These are phyloP conservation scores for Sarcophaga subvicina DNA, from an alignment of 2,888 invertebrate genomes.

Conservation along the genomic window DNA sequence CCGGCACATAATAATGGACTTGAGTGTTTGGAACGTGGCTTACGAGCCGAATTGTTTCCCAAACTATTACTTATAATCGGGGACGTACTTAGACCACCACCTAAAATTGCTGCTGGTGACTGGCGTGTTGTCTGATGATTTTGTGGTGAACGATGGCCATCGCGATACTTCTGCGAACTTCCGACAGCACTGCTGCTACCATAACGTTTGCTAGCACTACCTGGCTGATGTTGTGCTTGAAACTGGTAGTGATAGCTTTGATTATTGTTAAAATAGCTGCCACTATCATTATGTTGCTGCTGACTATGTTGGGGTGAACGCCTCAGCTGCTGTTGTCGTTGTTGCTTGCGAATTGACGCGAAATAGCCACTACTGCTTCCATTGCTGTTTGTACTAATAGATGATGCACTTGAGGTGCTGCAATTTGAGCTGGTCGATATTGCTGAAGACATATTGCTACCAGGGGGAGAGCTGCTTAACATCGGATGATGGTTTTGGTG, in stretches of 20 bases:
- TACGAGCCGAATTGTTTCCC: constrained; percentile 74
- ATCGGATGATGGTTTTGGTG: constrained; percentile 71
- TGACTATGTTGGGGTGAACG: constrained; percentile 70
- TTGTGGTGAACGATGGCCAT: constrained; percentile 74
- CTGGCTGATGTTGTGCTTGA: constrained; percentile 65
- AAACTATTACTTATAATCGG: constrained; percentile 70
- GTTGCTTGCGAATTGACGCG: constrained; percentile 72
- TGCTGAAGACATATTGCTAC: constrained; percentile 73
- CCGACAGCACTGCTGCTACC: constrained; percentile 72
- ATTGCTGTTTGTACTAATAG: constrained; percentile 72
- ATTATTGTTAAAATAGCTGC: constrained; percentile 70
- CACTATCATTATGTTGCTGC: constrained; percentile 64
- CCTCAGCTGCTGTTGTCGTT: constrained; percentile 74
- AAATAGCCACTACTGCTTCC: constrained; percentile 73
- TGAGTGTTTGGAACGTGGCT: constrained; percentile 74
- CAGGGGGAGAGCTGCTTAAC: constrained; percentile 76
- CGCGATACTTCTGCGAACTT: constrained; percentile 71
- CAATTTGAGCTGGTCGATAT: constrained; percentile 72
- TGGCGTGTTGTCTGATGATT: constrained; percentile 73
- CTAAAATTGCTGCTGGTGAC: constrained; percentile 78
- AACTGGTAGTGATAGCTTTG: constrained; percentile 57
- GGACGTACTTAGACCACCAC: constrained; percentile 72
- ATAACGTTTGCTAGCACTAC: constrained; percentile 63
- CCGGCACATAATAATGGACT: constrained; percentile 71
- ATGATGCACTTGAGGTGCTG: constrained; percentile 69